phyloP scores from a whole-genome alignment of 2,797 vertebrate genomes.

The Silurus lanzhouensis region DNA sequence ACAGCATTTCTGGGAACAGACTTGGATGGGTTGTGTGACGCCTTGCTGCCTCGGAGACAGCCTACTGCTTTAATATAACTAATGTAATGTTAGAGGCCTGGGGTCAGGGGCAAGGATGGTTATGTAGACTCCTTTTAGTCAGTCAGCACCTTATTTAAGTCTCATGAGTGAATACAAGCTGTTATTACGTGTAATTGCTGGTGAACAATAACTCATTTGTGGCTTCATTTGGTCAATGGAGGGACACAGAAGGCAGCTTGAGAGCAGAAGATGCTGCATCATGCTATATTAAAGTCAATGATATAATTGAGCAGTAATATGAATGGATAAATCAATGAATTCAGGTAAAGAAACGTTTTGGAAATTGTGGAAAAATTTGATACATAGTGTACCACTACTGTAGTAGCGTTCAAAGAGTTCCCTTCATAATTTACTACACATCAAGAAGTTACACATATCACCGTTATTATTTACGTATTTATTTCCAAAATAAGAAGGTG shows the following conservation, averaged over 20 bases:
- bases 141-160: not conserved
- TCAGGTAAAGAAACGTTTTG: not conserved
- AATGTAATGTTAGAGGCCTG: slow-evolving; percentile 33
- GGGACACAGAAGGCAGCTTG: not conserved
- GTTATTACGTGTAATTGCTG: slow-evolving; percentile 27
- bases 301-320: not conserved
- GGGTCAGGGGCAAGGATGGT: slow-evolving; percentile 19
- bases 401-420: not conserved
- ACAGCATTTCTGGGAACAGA: slow-evolving; percentile 45
- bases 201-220: slow-evolving; percentile 38
- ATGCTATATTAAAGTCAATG: slow-evolving; percentile 4
- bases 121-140: slow-evolving; percentile 14
- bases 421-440: not conserved
- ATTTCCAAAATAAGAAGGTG: not conserved
- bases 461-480: not conserved
- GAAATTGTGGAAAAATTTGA: not conserved
- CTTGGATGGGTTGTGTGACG: slow-evolving; percentile 30
- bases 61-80: slow-evolving; percentile 40
- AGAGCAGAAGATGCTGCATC: slow-evolving; percentile 6
- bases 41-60: slow-evolving; percentile 29
- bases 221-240: slow-evolving; percentile 8
- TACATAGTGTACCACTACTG: too few species aligned
- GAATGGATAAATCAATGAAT: not conserved
- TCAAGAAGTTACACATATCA: not conserved
- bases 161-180: slow-evolving; percentile 29